These are phyloP conservation scores for Orientallactaga sibirica DNA, from an alignment of 2,797 vertebrate species.

Conservation along the genomic window DNA sequence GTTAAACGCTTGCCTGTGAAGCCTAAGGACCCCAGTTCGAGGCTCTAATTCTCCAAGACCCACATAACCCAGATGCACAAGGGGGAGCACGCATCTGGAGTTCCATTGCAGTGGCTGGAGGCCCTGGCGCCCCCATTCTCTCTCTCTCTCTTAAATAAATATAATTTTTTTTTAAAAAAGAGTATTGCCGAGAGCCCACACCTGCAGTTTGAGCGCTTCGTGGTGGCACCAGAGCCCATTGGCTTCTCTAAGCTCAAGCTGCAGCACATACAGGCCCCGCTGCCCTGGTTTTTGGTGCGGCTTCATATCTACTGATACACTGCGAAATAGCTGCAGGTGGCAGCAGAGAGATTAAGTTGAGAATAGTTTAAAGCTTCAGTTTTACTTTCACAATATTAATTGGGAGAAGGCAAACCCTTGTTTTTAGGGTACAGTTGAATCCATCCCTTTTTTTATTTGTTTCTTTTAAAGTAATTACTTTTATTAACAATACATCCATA, in stretches of 20 bases:
- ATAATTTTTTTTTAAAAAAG: background rate
- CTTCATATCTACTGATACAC: constrained; percentile 91
- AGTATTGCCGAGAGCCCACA: constrained; percentile 88
- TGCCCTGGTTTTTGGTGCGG: constrained; percentile 84
- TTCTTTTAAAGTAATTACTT: no score
- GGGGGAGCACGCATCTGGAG: no score
- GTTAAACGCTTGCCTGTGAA: no score
- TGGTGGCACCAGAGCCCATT: constrained; percentile 84
- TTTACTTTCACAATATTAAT: background rate
- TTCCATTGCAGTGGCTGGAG: no score
- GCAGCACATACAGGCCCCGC: constrained; percentile 85
- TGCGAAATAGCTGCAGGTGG: constrained; percentile 88
- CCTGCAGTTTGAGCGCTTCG: constrained; percentile 77
- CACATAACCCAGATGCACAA: no score
- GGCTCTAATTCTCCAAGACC: no score
- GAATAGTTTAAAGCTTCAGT: background rate
- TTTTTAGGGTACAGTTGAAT: constrained; percentile 27
- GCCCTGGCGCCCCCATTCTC: no score
- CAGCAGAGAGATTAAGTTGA: no score
- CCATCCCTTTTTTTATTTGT: background rate
- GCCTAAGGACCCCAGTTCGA: no score
- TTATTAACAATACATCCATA: no score
- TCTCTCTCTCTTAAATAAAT: no score
- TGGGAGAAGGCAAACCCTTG: background rate
- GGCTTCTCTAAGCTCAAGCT: constrained; percentile 92